These are phyloP conservation scores for Orthonevra nobilis DNA, from an alignment of 2,888 invertebrate species.

Conservation along the genomic window DNA sequence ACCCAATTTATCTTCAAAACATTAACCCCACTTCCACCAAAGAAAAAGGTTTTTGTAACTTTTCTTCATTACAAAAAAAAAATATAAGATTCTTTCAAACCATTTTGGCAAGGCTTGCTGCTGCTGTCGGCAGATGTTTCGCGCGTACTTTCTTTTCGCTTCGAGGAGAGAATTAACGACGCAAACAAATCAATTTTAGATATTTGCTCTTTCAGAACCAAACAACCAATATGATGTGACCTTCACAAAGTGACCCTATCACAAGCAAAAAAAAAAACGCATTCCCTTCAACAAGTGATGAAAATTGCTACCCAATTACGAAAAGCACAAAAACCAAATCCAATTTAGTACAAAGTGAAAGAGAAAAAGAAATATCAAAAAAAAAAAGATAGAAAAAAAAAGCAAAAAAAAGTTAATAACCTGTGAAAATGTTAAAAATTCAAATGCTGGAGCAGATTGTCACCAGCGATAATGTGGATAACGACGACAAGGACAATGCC, in stretches of 20 bases:
- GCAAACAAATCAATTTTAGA: slow-evolving; percentile 6
- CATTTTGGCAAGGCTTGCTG: slow-evolving; percentile 1
- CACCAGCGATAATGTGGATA: slow-evolving; percentile 82
- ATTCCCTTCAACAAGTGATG: slow-evolving; percentile 53
- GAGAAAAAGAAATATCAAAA: slow-evolving; percentile 12
- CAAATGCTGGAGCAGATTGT: slow-evolving; percentile 89
- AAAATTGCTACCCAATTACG: slow-evolving; percentile 41
- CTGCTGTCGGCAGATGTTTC: slow-evolving; percentile 23
- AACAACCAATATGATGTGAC: slow-evolving; percentile 58
- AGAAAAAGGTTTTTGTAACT: neutral
- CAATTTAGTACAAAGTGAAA: slow-evolving; percentile 25
- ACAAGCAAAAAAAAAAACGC: slow-evolving; percentile 17
- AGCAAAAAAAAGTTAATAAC: slow-evolving; percentile 20
- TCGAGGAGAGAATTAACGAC: slow-evolving; percentile 17
- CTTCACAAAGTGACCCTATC: slow-evolving; percentile 46
- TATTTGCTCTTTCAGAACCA: slow-evolving; percentile 55
- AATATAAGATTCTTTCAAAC: slow-evolving; percentile 20
- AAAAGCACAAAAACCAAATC: slow-evolving; percentile 33
- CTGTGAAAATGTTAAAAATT: slow-evolving; percentile 84
- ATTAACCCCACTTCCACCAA: no score
- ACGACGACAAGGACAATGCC: slow-evolving; percentile 72
- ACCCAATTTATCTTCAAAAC: no score
- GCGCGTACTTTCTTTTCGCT: neutral
- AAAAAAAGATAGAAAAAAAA: no score
- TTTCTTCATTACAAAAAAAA: neutral